Base-by-base conservation (phyloP, 2,888 invertebrate genomes). In the Abrostola triplasia region DNA sequence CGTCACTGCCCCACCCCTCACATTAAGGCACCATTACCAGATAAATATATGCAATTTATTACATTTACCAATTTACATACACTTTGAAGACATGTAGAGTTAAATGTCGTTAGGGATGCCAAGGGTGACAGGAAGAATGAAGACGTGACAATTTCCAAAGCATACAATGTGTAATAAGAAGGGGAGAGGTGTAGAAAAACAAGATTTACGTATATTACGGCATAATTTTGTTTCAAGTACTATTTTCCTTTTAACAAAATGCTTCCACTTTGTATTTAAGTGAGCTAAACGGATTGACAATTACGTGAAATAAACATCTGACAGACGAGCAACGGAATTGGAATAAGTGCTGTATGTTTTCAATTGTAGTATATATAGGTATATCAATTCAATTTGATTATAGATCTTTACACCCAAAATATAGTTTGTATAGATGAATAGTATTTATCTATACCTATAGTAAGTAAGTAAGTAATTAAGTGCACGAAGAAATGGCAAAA, bases 1-100 rank as follows among this genome's bases (percentile, higher is more conserved):
- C 82, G 74, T 73, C 83, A 79, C 70, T 73, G 81, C 82, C 80
- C 87, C 88, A 85, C 90, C 90, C 92, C 82, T 72, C 80, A 80
- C 86, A 85, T 90, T 90, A 91, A 89, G 83, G 84, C 85, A 84
- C 92, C 90, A 91, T 92, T 91, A 92, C 89, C 80, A 88, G 89
- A 90, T 91, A 92, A 93, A 93, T 92, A 91, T 90, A 91, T 91
- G 92, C 92, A 93, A 93, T 93, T 93, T 93, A 93, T 94, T 91
- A 93, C 90, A 91, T 93, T 93, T 89, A 92, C 90, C 91, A 92
- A 94, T 94, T 93, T 93, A 93, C 94, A 94, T 94, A 93, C 84
- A 92, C 89, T 92, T 88, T 87, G 84, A 86, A 86, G 87, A 89
- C 90, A 89, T 86, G 84, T 84, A 76, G 80, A 88, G 90, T 89